A percentile compares a stretch with the other conserved stretches of the same genome.
Conservation (phyloP, 2,113 vertebrate genomes). For the Syngnathus floridae region DNA sequence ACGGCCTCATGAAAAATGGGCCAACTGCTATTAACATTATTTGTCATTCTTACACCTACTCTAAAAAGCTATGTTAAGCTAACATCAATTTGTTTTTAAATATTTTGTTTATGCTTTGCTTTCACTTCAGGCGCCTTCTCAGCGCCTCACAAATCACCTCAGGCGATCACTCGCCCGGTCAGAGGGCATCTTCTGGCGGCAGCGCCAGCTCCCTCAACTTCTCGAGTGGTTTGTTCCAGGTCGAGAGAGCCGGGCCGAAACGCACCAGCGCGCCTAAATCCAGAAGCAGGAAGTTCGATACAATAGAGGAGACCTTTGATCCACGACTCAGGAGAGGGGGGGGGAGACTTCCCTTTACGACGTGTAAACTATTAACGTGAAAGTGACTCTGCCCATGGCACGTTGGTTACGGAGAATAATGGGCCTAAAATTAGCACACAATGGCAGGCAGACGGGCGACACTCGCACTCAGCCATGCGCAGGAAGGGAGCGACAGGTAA, state of each 20-base stretch:
- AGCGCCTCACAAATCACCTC: conserved; percentile 45
- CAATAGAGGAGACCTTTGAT: conserved; percentile 95
- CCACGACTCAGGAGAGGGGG: conserved; percentile 69
- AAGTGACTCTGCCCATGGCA: conserved; percentile 75
- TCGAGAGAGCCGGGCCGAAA: conserved; percentile 66
- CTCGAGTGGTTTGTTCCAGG: conserved; percentile 20
- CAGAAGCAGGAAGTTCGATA: conserved; percentile 84
- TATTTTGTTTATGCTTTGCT: background rate
- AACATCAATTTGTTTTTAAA: background rate
- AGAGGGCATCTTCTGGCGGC: conserved; percentile 61
- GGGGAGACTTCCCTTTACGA: conserved; percentile 68
- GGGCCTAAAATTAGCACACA: conserved; percentile 94
- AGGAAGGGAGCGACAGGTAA: conserved; percentile 74
- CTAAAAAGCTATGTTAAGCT: no score
- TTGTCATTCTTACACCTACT: no score
- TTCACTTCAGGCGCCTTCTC: conserved; percentile 35
- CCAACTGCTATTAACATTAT: background rate
- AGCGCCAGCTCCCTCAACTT: conserved; percentile 14
- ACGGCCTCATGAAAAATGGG: background rate
- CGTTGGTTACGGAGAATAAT: conserved; percentile 76
- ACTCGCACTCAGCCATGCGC: conserved; percentile 68
- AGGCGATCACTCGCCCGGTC: conserved; percentile 23
- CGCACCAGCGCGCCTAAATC: conserved; percentile 69
- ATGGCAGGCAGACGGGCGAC: conserved; percentile 76
- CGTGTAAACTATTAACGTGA: conserved; percentile 76